A percentile compares a stretch with the other conserved stretches of the same genome.
Conservation (phyloP, 2,797 vertebrate species). For the Oreortyx pictus region DNA sequence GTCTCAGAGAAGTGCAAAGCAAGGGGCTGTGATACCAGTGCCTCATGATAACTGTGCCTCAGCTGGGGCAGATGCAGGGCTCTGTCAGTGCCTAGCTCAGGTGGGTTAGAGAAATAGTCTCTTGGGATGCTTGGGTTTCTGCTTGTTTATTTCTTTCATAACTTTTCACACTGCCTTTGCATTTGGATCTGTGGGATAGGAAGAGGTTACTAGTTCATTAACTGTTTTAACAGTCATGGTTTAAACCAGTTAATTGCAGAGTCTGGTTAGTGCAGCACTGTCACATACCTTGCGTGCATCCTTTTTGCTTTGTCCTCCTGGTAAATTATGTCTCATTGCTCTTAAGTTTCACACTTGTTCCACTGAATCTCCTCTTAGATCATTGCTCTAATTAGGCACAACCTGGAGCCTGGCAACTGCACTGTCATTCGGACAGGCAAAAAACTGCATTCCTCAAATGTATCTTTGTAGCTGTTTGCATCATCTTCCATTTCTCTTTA, state of each 20-base stretch:
- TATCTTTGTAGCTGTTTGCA: neutral
- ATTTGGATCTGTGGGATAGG: neutral
- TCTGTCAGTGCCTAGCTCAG: neutral
- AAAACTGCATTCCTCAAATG: neutral
- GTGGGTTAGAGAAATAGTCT: neutral
- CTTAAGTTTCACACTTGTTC: neutral
- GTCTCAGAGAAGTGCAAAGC: neutral
- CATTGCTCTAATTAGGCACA: neutral
- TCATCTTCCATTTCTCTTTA: neutral
- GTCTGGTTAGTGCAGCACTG: neutral
- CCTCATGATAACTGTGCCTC: neutral
- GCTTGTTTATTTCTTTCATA: neutral
- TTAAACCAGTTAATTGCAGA: neutral
- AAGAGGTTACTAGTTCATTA: neutral
- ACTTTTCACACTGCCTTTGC: neutral
- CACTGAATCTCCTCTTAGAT: neutral
- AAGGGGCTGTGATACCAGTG: neutral
- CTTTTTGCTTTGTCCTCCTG: neutral
- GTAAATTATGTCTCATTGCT: rapidly evolving
- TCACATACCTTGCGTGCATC: neutral
- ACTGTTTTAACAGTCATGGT: neutral
- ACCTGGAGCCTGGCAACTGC: neutral
- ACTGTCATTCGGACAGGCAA: neutral
- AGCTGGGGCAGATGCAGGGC: neutral
- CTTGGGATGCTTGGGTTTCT: neutral